A percentile compares a stretch with the other conserved stretches of the same genome.
Conservation (phyloP, 37 sponge, comb jelly and placozoan genomes). For the Oscarella lobularis region DNA sequence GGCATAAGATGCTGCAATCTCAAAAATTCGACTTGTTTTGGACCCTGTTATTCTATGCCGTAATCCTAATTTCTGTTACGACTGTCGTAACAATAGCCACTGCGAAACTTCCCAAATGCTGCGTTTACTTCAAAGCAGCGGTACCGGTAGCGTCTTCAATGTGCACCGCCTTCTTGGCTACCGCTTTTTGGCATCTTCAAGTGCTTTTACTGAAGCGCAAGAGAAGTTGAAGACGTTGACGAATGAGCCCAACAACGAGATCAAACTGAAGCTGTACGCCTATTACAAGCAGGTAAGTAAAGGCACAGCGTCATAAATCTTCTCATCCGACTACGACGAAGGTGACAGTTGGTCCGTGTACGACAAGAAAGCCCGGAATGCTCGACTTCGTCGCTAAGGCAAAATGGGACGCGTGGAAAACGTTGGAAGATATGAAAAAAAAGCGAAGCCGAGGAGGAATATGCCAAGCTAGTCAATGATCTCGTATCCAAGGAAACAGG, state of each 20-base stretch:
- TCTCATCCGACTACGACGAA: constrained; percentile 9
- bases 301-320: neutral
- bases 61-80: too few relatives aligned
- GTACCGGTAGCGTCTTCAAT: neutral
- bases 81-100: too few relatives aligned
- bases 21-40: too few relatives aligned
- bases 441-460: neutral
- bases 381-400: constrained; percentile 90
- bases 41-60: too few relatives aligned
- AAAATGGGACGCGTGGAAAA: constrained; percentile 86
- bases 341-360: constrained; percentile 74
- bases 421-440: constrained; percentile 27
- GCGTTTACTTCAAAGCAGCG: neutral
- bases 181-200: neutral
- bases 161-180: neutral
- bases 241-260: constrained; percentile 80
- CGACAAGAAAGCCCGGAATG: constrained; percentile 67
- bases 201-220: constrained; percentile 28
- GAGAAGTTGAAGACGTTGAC: constrained; percentile 38
- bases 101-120: too few relatives aligned
- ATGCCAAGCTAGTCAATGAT: neutral
- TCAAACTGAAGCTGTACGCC: constrained; percentile 80
- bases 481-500: neutral
- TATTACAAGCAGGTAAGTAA: constrained; percentile 76
- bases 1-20: too few relatives aligned